phyloP scores from a whole-genome alignment of 2,113 vertebrate genomes.

The Zosterops lateralis region DNA sequence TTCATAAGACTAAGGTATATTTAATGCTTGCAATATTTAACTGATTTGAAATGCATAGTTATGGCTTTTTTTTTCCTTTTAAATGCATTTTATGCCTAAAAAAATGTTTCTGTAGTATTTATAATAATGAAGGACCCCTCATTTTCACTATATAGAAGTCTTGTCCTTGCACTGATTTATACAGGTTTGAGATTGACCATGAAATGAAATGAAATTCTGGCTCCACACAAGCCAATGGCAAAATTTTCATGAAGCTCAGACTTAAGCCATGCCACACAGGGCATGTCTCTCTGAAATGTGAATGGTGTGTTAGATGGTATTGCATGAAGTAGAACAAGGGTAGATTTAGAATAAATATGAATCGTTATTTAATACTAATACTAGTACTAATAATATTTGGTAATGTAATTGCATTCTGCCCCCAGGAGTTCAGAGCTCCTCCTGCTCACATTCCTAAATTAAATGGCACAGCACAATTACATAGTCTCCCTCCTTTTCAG shows the following conservation, averaged over 20 bases:
- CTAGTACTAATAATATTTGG: background rate
- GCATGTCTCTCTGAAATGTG: background rate
- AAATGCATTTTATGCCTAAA: background rate
- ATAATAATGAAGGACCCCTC: background rate
- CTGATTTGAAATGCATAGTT: conserved; percentile 9
- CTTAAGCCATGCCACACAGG: background rate
- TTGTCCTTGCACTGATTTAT: background rate
- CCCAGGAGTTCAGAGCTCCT: background rate
- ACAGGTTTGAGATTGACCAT: background rate
- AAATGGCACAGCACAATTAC: background rate
- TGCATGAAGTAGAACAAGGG: background rate
- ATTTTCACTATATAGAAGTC: background rate
- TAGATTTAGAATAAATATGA: background rate
- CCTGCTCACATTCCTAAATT: background rate
- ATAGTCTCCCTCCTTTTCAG: background rate
- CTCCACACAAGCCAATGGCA: background rate
- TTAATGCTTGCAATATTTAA: conserved; percentile 11
- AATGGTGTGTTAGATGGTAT: background rate
- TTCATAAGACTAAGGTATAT: conserved; percentile 5
- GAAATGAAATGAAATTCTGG: background rate
- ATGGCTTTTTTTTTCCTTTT: background rate
- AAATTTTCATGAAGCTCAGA: background rate
- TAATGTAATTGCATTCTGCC: background rate
- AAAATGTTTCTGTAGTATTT: background rate
- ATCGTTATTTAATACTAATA: background rate